A percentile compares a stretch with the other conserved stretches of the same genome.
These are phyloP conservation scores for Sylvilagus floridanus DNA, from an alignment of 2,797 vertebrate species.

Conservation along the genomic window DNA sequence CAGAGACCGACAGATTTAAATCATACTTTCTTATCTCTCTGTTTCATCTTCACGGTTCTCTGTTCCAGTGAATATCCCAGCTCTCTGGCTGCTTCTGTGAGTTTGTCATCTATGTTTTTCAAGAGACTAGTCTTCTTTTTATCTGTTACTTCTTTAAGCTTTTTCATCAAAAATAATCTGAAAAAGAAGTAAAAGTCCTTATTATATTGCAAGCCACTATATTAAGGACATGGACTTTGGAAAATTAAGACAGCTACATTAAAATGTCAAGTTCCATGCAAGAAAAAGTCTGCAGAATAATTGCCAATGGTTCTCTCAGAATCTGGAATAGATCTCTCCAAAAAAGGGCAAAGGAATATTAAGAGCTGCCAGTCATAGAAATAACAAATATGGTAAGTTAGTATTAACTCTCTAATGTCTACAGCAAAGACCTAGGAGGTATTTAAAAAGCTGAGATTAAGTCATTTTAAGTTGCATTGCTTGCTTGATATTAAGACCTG, in stretches of 20 bases:
- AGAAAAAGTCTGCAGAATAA: not conserved
- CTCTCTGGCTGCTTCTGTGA: conserved; percentile 90
- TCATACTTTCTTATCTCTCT: conserved; percentile 95
- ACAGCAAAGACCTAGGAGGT: not conserved
- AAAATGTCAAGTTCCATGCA: not conserved
- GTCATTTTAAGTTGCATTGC: not conserved
- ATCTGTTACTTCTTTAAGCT: conserved; percentile 90
- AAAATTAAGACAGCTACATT: not conserved
- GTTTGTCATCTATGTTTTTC: conserved; percentile 90
- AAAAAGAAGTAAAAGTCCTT: conserved; percentile 71
- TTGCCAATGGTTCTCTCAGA: not conserved
- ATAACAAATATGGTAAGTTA: not conserved
- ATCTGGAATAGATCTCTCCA: not conserved
- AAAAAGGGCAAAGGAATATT: not conserved
- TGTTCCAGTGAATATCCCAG: conserved; percentile 94
- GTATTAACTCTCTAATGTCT: not conserved
- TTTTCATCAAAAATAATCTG: conserved; percentile 93
- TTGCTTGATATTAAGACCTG: not conserved
- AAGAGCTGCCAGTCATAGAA: conserved; percentile 37
- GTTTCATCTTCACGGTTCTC: conserved; percentile 94
- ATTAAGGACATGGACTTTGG: not conserved
- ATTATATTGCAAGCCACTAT: not conserved
- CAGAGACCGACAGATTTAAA: not conserved
- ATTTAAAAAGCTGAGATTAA: not conserved
- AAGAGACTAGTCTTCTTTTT: conserved; percentile 88